Conservation (phyloP, 2,888 invertebrate species). For the Ornithoptera alexandrae region DNA sequence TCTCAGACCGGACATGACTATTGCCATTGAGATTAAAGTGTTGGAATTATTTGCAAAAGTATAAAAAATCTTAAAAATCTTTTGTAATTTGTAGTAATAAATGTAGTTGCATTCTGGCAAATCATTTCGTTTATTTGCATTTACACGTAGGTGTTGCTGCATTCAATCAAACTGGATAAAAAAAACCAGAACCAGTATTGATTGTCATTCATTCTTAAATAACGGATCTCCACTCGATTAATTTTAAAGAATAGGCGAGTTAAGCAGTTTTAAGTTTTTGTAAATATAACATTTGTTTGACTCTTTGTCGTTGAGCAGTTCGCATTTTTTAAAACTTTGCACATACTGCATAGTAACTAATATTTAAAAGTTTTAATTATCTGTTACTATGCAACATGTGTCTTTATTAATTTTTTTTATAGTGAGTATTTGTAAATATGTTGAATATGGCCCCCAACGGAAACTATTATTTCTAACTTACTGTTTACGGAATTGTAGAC, state of each 20-base stretch:
- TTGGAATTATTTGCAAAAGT: not conserved
- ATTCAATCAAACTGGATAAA: constrained; percentile 50
- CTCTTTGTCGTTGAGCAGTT: not conserved
- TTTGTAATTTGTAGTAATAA: not conserved
- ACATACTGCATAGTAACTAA: too few relatives aligned
- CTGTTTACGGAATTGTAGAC: too few relatives aligned
- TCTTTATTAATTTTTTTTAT: not conserved
- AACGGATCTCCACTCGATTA: constrained; percentile 56
- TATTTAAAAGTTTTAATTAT: not conserved
- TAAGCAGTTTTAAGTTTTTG: constrained; percentile 23
- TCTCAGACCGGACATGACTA: too few relatives aligned
- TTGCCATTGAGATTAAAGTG: not conserved
- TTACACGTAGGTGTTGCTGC: constrained; percentile 29
- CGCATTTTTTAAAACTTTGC: not conserved
- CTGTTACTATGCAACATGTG: constrained; percentile 18
- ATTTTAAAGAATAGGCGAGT: constrained; percentile 40
- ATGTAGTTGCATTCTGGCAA: not conserved
- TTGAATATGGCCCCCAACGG: too few relatives aligned
- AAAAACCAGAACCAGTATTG: constrained; percentile 46
- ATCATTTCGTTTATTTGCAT: constrained; percentile 14
- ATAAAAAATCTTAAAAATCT: not conserved
- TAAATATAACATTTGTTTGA: not conserved
- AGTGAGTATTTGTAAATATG: too few relatives aligned
- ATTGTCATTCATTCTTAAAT: constrained; percentile 46
- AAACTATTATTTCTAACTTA: too few relatives aligned